phyloP scores from a whole-genome alignment of 2,113 vertebrate species.

The Hystrix brachyura region DNA sequence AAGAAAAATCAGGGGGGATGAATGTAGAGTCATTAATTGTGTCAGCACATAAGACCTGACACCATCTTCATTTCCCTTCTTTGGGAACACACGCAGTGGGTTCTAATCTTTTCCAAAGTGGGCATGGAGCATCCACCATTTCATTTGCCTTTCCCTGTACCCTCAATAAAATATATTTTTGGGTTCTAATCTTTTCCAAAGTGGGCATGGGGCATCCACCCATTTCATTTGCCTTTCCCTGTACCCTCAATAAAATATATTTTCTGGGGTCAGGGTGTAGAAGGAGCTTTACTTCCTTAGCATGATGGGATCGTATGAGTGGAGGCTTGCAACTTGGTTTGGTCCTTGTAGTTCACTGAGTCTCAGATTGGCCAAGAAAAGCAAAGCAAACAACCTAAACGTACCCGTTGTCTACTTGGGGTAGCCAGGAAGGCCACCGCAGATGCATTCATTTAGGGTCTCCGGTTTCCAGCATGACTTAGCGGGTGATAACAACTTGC shows the following conservation, averaged over 20 bases:
- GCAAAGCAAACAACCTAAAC: slow-evolving; percentile 28
- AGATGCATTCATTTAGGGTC: neutral
- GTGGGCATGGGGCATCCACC: fast-evolving
- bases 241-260: neutral
- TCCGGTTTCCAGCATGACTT: slow-evolving; percentile 24
- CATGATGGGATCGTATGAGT: neutral
- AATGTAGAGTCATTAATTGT: neutral
- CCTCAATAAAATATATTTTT: too few relatives aligned
- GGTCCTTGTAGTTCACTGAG: neutral
- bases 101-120: neutral
- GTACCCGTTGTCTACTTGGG: neutral
- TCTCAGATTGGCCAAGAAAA: slow-evolving; percentile 44
- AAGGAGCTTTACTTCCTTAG: neutral
- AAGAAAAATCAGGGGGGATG: neutral
- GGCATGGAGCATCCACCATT: neutral
- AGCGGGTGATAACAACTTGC: slow-evolving; percentile 26
- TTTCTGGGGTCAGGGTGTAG: neutral
- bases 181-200: neutral
- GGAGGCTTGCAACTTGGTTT: slow-evolving; percentile 33
- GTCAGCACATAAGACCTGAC: neutral
- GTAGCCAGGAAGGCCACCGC: neutral
- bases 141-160: neutral
- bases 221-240: neutral
- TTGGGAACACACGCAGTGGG: neutral
- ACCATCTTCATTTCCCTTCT: neutral